Evolutionary conservation across 2,797 vertebrate species (phyloP).

Genomic region (Yasuhikotakia modesta): DNA sequence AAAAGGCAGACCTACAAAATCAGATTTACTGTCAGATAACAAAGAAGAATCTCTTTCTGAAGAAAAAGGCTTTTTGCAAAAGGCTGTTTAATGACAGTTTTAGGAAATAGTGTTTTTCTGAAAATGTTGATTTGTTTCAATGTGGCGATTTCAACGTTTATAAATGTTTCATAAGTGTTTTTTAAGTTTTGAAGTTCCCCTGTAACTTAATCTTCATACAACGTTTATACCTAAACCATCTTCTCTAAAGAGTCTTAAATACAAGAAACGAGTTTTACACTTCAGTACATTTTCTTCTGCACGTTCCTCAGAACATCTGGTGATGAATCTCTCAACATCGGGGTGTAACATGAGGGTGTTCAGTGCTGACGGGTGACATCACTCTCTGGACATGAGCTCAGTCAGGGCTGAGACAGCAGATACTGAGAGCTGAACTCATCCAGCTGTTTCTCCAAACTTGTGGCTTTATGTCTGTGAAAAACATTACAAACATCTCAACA

Average conservation of each 20-base stretch:
- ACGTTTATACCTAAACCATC: constrained; percentile 14
- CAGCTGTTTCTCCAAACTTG: constrained; percentile 86
- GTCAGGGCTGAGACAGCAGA: constrained; percentile 74
- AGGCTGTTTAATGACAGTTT: constrained; percentile 4
- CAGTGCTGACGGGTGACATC: background rate
- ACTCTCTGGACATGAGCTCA: constrained; percentile 43
- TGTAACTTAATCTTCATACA: constrained; percentile 41
- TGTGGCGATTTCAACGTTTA: constrained; percentile 62
- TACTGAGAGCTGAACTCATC: constrained; percentile 89
- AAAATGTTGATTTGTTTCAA: background rate
- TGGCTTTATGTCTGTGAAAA: constrained; percentile 89
- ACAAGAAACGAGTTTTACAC: background rate
- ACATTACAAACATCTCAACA: background rate
- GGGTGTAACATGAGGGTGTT: background rate
- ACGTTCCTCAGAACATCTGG: background rate
- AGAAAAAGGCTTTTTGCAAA: constrained; percentile 23
- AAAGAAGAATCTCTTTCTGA: constrained; percentile 8
- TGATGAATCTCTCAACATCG: background rate
- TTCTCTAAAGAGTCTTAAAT: background rate
- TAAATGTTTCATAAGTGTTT: constrained; percentile 53
- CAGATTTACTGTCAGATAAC: constrained; percentile 1
- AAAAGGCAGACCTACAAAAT: constrained; percentile 56
- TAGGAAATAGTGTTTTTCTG: background rate
- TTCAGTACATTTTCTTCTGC: background rate
- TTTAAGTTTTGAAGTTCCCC: background rate